Percentiles rank a stretch among this genome's conserved stretches.
These are phyloP conservation scores for Liolophura sinensis DNA, from an alignment of 1,140 invertebrate species.

Conservation along the genomic window DNA sequence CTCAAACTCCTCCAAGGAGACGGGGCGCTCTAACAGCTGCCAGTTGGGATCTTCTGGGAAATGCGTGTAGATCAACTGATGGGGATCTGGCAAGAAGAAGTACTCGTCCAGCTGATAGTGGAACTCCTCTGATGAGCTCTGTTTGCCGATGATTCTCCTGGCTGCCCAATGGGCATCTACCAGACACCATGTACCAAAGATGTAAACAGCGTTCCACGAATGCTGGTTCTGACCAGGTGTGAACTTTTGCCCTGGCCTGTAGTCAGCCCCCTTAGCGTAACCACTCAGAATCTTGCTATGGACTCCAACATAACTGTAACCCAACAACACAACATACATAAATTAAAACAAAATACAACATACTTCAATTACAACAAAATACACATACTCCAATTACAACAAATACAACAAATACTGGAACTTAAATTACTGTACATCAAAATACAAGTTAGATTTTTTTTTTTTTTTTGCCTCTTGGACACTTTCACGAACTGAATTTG, in stretches of 20 bases:
- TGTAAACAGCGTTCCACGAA: slow-evolving; percentile 59
- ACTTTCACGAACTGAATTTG: too few relatives aligned
- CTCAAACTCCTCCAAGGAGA: slow-evolving; percentile 56
- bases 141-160: slow-evolving; percentile 56
- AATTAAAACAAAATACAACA: not conserved
- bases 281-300: slow-evolving; percentile 58
- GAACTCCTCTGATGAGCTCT: slow-evolving; percentile 45
- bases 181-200: slow-evolving; percentile 56
- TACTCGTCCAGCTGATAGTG: slow-evolving; percentile 59
- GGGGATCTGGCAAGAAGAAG: slow-evolving; percentile 57
- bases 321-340: not conserved
- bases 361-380: too few relatives aligned
- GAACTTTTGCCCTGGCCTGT: slow-evolving; percentile 57
- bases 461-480: too few relatives aligned
- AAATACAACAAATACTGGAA: too few relatives aligned
- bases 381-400: too few relatives aligned
- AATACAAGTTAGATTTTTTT: too few relatives aligned
- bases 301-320: slow-evolving; percentile 55
- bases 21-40: slow-evolving; percentile 53
- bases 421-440: too few relatives aligned
- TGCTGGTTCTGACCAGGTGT: slow-evolving; percentile 52
- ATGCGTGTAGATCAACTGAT: slow-evolving; percentile 59
- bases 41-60: slow-evolving; percentile 56
- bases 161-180: slow-evolving; percentile 60
- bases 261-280: slow-evolving; percentile 59